phyloP scores from a whole-genome alignment of 2,797 vertebrate species.

The Amazonetta brasiliensis region DNA sequence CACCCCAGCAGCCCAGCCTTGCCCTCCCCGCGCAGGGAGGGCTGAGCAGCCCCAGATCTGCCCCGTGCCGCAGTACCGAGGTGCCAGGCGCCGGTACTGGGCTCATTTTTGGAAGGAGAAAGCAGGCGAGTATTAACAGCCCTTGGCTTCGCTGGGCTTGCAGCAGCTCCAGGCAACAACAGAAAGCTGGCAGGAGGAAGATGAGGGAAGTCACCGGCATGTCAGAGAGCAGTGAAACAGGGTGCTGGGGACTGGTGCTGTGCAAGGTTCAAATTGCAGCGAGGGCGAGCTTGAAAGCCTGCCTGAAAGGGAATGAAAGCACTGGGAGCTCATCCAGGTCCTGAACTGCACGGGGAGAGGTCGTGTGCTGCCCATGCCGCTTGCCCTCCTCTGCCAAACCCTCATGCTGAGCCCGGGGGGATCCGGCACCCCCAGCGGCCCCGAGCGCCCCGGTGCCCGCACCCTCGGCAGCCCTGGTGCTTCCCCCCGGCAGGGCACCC shows the following conservation, averaged over 20 bases:
- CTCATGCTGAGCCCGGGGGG: neutral
- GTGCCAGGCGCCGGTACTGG: rapidly evolving
- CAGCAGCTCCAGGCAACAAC: neutral
- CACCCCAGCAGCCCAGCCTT: neutral
- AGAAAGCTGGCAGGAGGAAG: neutral
- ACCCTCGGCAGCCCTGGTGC: neutral
- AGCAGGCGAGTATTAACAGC: rapidly evolving
- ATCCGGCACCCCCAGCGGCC: neutral
- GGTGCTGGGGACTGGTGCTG: neutral
- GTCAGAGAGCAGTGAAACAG: neutral
- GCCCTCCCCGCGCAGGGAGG: rapidly evolving
- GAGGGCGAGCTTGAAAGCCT: neutral
- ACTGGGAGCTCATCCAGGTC: neutral
- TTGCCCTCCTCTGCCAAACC: neutral
- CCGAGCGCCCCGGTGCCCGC: too few relatives aligned
- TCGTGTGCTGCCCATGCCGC: too few relatives aligned
- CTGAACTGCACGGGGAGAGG: rapidly evolving
- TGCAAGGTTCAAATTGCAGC: neutral
- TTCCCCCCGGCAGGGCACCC: too few relatives aligned
- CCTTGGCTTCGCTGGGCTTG: rapidly evolving
- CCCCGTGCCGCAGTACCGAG: neutral
- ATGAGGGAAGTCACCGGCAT: neutral
- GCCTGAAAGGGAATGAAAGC: neutral
- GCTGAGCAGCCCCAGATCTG: neutral
- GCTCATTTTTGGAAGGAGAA: rapidly evolving